These are phyloP conservation scores for Gasterosteus aculeatus DNA, from an alignment of 2,113 vertebrate genomes.

Conservation along the genomic window DNA sequence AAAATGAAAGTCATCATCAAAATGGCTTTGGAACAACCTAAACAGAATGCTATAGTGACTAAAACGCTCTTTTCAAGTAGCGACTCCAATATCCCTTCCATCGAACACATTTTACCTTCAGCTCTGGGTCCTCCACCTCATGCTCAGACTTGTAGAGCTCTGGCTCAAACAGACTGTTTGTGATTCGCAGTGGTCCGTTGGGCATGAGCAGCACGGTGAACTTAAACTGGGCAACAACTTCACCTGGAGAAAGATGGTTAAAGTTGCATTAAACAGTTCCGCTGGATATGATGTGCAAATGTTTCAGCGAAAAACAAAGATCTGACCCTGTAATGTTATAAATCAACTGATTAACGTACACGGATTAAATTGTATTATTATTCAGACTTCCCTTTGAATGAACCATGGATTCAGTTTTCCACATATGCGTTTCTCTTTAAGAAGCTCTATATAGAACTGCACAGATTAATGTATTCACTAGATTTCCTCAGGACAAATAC, in stretches of 20 bases:
- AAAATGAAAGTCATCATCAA: no score
- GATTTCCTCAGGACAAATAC: neutral
- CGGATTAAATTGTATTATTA: neutral
- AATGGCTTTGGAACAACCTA: slow-evolving; percentile 16
- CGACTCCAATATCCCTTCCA: neutral
- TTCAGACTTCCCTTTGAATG: neutral
- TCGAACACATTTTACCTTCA: slow-evolving; percentile 84
- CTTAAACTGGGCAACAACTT: slow-evolving; percentile 97
- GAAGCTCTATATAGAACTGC: neutral
- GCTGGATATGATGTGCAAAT: neutral
- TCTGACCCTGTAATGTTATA: no score
- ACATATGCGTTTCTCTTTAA: neutral
- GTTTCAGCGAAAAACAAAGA: no score
- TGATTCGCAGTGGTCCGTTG: slow-evolving; percentile 97
- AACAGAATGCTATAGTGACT: neutral
- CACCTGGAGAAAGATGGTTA: slow-evolving; percentile 78
- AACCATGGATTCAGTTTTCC: neutral
- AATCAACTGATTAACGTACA: neutral
- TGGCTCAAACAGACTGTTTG: slow-evolving; percentile 89
- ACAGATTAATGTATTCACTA: neutral
- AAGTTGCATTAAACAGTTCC: slow-evolving; percentile 1
- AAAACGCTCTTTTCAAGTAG: neutral
- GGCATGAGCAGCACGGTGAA: slow-evolving; percentile 98
- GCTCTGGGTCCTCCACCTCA: slow-evolving; percentile 93
- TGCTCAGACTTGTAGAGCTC: slow-evolving; percentile 94